phyloP scores from a whole-genome alignment of 2,888 invertebrate genomes.

The Andrena chrysosceles region DNA sequence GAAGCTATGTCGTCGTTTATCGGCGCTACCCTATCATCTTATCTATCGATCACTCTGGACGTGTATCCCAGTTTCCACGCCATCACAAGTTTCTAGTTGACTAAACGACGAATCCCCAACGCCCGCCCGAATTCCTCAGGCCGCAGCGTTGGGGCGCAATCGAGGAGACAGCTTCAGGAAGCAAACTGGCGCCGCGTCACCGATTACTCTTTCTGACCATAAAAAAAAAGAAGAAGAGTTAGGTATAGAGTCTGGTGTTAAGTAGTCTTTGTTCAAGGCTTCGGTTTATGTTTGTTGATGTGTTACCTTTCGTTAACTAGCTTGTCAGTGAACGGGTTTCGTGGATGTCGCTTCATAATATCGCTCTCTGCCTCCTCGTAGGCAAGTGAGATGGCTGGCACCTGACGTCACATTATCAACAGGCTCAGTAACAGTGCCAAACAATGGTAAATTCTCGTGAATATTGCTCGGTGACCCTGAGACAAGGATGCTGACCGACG shows the following conservation, averaged over 20 bases:
- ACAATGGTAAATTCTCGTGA: constrained; percentile 62
- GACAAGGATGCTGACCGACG: constrained; percentile 62
- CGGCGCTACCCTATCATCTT: background rate
- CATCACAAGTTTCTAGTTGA: no score
- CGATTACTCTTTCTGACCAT: constrained; percentile 65
- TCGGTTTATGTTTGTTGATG: constrained; percentile 74
- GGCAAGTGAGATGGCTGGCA: constrained; percentile 94
- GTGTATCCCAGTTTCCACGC: no score
- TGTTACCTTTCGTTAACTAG: constrained; percentile 92
- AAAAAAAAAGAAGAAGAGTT: constrained; percentile 32
- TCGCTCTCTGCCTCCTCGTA: constrained; percentile 95
- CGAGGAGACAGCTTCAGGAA: constrained; percentile 48
- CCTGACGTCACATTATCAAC: constrained; percentile 85
- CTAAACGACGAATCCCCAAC: no score
- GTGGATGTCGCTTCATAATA: constrained; percentile 94
- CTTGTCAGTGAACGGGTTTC: constrained; percentile 94
- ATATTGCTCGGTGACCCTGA: constrained; percentile 63
- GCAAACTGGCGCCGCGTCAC: constrained; percentile 51
- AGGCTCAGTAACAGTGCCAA: constrained; percentile 81
- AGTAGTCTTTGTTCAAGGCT: constrained; percentile 58
- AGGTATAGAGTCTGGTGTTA: constrained; percentile 45
- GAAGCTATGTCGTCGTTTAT: constrained; percentile 17
- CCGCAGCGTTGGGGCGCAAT: no score
- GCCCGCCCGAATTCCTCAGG: background rate
- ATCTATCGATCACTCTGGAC: background rate